These are phyloP conservation scores for Eurytemora carolleeae DNA, from an alignment of 1,140 invertebrate species.

Conservation along the genomic window DNA sequence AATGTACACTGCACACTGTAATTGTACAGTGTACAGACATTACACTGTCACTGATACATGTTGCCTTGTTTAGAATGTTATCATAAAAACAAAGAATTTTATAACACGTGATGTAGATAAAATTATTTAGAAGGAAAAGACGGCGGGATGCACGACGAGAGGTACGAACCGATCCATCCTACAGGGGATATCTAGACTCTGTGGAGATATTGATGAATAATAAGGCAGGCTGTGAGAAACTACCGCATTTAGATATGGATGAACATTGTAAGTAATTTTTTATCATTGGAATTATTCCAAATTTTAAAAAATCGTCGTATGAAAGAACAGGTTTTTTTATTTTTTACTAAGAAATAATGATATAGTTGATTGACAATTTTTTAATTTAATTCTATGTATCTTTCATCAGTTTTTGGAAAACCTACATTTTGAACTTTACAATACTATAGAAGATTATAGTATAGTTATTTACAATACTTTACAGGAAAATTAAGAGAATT, in stretches of 20 bases:
- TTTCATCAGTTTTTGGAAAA: neutral
- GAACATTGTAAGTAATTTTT: conserved; percentile 5
- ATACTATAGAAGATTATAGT: neutral
- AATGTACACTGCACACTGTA: too few relatives aligned
- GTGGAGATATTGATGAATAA: conserved; percentile 8
- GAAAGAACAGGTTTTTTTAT: neutral
- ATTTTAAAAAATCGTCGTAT: neutral
- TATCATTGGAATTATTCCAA: neutral
- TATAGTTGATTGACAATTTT: too few relatives aligned
- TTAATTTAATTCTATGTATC: neutral
- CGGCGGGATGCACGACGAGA: neutral
- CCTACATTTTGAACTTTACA: neutral
- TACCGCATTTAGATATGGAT: conserved; percentile 4
- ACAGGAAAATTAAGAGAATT: too few relatives aligned
- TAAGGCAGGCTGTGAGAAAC: conserved; percentile 4
- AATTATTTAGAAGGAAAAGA: neutral
- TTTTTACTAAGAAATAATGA: neutral
- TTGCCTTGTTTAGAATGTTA: neutral
- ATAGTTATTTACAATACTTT: neutral
- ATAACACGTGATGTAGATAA: neutral
- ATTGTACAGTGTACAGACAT: too few relatives aligned
- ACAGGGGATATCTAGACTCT: neutral
- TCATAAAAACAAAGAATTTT: neutral
- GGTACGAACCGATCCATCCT: neutral
- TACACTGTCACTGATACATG: too few relatives aligned